Evolutionary conservation across 2,888 invertebrate genomes (phyloP), one percentile per base, ranked within the genome.

Genomic region (Disparrhopalites patrizii): DNA sequence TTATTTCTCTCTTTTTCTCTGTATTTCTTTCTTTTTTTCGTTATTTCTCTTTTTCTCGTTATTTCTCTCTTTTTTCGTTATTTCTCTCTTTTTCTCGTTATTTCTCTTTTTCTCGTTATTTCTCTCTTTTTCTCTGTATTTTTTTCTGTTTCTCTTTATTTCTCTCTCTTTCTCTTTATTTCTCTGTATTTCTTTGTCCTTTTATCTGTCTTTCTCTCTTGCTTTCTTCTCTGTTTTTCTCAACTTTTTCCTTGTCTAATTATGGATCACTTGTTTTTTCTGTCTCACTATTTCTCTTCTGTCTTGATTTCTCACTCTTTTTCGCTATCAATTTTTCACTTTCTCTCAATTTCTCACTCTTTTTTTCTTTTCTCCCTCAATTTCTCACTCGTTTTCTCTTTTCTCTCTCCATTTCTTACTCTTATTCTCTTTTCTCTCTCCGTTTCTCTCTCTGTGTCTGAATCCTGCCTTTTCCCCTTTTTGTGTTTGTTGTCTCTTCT

Each of bases 251-350:
- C n/a, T n/a, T n/a, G n/a, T n/a, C n/a, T n/a, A n/a, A n/a, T n/a
- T n/a, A n/a, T n/a, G n/a, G n/a, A n/a, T n/a, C n/a, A n/a, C n/a
- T n/a, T n/a, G n/a, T n/a, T n/a, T 15, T 33, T 15, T 33, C 36
- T n/a, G n/a, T 33, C 36, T 33, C 36, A 10, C 36, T 33, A 10
- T 33, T 15, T 33, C 36, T 33, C 15, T 33, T 55, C 36, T 57
- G 58, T 38, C 38, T 63, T 56, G 18, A 25, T 54, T 68, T 68
- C 66, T 70, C 69, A 65, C 65, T 62, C 62, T 61, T 65, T 58
- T 65, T 70, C 73, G n/a, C 36, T 36, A 36, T 36, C 36, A 10
- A 36, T 36, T 36, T 36, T 36, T 15, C 36, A 36, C 15, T 36
- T 10, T 36, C 7, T 36, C 36, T 36, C 36, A 10, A 36, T 36